These are phyloP conservation scores for Theodoxus fluviatilis DNA, from an alignment of 2,888 invertebrate species.

Conservation along the genomic window DNA sequence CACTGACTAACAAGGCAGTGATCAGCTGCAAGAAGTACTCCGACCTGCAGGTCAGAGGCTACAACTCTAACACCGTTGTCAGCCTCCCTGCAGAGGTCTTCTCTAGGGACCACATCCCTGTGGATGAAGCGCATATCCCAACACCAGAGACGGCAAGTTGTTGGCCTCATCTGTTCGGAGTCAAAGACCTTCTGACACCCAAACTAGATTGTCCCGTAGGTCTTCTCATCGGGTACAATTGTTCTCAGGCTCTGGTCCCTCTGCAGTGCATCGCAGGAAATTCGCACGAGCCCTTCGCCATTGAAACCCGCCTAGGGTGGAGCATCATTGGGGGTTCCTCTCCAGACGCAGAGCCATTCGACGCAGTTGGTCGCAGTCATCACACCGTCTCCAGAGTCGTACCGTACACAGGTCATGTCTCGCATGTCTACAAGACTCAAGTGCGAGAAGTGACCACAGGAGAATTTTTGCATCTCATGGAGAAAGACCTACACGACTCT, in stretches of 20 bases:
- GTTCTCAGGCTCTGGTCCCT: slow-evolving; percentile 12
- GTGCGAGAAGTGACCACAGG: neutral
- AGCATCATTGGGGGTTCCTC: slow-evolving; percentile 14
- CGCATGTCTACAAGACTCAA: neutral
- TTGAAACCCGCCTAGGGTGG: slow-evolving; percentile 13
- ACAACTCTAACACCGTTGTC: neutral
- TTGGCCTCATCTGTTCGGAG: neutral
- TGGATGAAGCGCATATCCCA: slow-evolving; percentile 10
- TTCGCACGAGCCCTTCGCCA: too few relatives aligned
- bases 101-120: slow-evolving; percentile 7
- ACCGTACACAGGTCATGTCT: too few relatives aligned
- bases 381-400: too few relatives aligned
- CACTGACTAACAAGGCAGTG: neutral
- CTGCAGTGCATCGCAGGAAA: neutral
- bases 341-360: neutral
- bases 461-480: neutral
- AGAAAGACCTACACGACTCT: neutral
- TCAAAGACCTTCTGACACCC: neutral
- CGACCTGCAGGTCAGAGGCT: slow-evolving; percentile 6
- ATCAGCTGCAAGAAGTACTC: neutral
- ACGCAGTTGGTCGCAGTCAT: too few relatives aligned
- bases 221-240: too few relatives aligned
- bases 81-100: neutral
- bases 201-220: neutral
- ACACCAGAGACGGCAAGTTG: neutral